Conservation (phyloP, 2,113 vertebrate genomes). For the Promerops cafer region DNA sequence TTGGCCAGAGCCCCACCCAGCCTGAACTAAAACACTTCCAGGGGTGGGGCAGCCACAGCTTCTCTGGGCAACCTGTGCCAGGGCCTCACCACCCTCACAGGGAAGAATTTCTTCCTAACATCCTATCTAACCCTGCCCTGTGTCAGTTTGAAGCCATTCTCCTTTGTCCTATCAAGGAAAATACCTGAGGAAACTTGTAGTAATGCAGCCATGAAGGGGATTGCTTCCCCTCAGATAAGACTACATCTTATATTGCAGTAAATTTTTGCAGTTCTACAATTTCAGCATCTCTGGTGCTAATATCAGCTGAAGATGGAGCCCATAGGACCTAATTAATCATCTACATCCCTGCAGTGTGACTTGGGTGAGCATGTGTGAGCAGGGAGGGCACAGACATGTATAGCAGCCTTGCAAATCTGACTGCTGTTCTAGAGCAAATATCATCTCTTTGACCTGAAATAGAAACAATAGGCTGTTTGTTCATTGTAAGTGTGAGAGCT, state of each 20-base stretch:
- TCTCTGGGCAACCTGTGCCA: background rate
- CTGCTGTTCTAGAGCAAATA: background rate
- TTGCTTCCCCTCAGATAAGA: background rate
- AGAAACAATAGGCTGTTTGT: background rate
- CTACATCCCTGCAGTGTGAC: rapidly evolving
- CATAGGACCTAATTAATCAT: rapidly evolving
- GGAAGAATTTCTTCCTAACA: background rate
- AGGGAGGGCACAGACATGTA: rapidly evolving
- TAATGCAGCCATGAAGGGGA: rapidly evolving
- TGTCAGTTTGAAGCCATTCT: background rate
- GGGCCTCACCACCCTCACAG: background rate
- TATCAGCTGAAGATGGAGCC: background rate
- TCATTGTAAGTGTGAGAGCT: background rate
- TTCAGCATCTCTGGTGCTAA: background rate
- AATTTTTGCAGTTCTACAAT: background rate
- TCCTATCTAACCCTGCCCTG: background rate
- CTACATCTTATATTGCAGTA: background rate
- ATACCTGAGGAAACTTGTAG: background rate
- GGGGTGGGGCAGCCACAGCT: background rate
- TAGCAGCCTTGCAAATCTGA: background rate
- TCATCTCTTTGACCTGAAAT: background rate
- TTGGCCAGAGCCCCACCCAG: background rate
- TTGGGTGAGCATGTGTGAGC: background rate
- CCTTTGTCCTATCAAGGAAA: background rate
- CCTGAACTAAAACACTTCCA: background rate